Conservation (phyloP, 2,113 vertebrate genomes). For the Nesogale talazaci region DNA sequence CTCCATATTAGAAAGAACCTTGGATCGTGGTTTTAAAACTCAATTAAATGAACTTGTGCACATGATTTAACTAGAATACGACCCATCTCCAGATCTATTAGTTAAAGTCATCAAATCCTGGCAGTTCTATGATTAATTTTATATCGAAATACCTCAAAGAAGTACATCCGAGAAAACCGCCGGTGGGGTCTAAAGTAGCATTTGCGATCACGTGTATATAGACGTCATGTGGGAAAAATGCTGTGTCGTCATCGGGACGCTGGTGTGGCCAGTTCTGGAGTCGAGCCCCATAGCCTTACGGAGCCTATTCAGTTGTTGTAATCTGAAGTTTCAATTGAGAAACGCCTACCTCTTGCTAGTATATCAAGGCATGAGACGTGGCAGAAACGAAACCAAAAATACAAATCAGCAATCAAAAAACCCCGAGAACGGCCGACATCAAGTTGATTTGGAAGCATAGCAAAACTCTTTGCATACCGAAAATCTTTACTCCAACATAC, state of each 20-base stretch:
- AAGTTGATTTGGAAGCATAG: no score
- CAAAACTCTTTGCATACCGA: no score
- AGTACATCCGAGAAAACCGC: conserved; percentile 2
- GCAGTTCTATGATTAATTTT: conserved; percentile 7
- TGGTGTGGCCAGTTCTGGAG: background rate
- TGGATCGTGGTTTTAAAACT: conserved; percentile 8
- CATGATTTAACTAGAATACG: background rate
- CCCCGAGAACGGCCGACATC: no score
- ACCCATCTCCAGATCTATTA: background rate
- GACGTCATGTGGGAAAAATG: background rate
- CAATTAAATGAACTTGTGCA: background rate
- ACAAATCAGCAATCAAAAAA: no score
- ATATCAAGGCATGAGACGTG: background rate
- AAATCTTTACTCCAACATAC: no score
- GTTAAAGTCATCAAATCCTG: conserved; percentile 32
- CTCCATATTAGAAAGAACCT: background rate
- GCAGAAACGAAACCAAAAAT: background rate
- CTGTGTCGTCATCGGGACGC: no score
- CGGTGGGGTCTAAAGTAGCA: background rate
- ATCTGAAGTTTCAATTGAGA: background rate
- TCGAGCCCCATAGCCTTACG: background rate
- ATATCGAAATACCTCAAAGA: background rate
- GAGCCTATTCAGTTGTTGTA: background rate
- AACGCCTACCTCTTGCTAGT: background rate
- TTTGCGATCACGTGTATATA: background rate